These are phyloP conservation scores for Peromyscus leucopus DNA, from an alignment of 2,113 vertebrate species.

Conservation along the genomic window DNA sequence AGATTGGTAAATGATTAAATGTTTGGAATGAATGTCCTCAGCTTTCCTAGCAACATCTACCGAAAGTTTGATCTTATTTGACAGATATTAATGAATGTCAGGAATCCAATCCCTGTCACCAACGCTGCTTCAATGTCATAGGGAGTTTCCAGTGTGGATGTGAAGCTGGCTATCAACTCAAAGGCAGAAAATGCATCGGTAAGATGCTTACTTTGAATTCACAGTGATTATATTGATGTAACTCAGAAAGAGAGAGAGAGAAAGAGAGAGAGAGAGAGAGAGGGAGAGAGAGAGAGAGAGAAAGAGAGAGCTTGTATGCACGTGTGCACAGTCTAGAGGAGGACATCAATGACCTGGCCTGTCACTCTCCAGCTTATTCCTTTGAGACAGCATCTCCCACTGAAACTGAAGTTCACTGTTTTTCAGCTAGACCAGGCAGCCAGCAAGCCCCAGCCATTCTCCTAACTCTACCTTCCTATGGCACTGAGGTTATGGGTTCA, in stretches of 20 bases:
- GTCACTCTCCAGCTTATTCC: neutral
- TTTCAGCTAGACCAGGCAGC: neutral
- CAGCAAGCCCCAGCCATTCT: neutral
- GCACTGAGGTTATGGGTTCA: too few species aligned
- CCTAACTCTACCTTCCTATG: neutral
- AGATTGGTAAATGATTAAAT: conserved; percentile 11
- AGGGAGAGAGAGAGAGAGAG: neutral
- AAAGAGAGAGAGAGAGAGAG: neutral
- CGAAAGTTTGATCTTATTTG: conserved; percentile 71
- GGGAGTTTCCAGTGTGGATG: conserved; percentile 98
- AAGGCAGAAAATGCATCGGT: conserved; percentile 96
- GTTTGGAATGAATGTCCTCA: neutral
- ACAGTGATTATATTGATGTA: neutral
- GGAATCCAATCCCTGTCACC: conserved; percentile 94
- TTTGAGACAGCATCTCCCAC: neutral
- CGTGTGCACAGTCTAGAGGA: neutral
- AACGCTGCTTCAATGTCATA: conserved; percentile 95
- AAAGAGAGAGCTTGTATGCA: too few species aligned
- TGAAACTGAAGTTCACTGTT: neutral
- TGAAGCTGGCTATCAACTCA: conserved; percentile 95
- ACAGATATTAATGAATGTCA: conserved; percentile 97
- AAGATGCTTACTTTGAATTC: conserved; percentile 65
- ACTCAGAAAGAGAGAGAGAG: neutral
- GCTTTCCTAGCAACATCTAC: neutral
- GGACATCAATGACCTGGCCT: neutral